Evolutionary conservation across 2,797 vertebrate genomes (phyloP).

Genomic region (Rachycentron canadum): DNA sequence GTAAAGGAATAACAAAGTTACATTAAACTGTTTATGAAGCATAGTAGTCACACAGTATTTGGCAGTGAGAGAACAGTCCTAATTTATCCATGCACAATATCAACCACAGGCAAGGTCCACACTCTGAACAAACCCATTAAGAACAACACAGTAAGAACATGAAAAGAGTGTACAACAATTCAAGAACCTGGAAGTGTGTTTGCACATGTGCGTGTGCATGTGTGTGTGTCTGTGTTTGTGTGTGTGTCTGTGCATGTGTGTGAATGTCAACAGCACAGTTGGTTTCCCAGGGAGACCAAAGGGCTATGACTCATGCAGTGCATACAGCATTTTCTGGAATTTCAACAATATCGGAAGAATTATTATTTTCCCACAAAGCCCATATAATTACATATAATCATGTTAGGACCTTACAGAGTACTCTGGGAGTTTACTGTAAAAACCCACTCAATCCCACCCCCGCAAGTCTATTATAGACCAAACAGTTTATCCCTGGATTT

Average conservation of each 20-base stretch:
- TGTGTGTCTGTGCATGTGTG: slow-evolving; percentile 43
- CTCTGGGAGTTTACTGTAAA: slow-evolving; percentile 65
- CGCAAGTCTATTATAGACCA: slow-evolving; percentile 80
- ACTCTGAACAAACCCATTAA: slow-evolving; percentile 80
- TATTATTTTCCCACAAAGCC: slow-evolving; percentile 75
- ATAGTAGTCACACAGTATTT: slow-evolving; percentile 84
- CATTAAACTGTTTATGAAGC: slow-evolving; percentile 78
- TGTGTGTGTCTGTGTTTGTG: slow-evolving; percentile 38
- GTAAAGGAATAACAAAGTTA: slow-evolving; percentile 75
- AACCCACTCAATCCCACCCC: slow-evolving; percentile 70
- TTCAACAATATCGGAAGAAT: slow-evolving; percentile 80
- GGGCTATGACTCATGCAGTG: slow-evolving; percentile 82
- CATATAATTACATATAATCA: slow-evolving; percentile 79
- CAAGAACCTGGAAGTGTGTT: slow-evolving; percentile 75
- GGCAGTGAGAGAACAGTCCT: slow-evolving; percentile 86
- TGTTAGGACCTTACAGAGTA: slow-evolving; percentile 72
- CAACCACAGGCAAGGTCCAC: slow-evolving; percentile 83
- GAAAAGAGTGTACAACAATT: slow-evolving; percentile 75
- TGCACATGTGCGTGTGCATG: slow-evolving; percentile 29
- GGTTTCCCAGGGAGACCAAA: slow-evolving; percentile 80
- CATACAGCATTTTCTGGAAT: slow-evolving; percentile 80
- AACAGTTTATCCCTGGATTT: slow-evolving; percentile 77
- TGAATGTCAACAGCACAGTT: slow-evolving; percentile 72
- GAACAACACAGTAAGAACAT: slow-evolving; percentile 83
- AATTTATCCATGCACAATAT: slow-evolving; percentile 84